A percentile compares a stretch with the other conserved stretches of the same genome.
Conservation (phyloP, 2,113 vertebrate species). For the Girardinichthys multiradiatus region DNA sequence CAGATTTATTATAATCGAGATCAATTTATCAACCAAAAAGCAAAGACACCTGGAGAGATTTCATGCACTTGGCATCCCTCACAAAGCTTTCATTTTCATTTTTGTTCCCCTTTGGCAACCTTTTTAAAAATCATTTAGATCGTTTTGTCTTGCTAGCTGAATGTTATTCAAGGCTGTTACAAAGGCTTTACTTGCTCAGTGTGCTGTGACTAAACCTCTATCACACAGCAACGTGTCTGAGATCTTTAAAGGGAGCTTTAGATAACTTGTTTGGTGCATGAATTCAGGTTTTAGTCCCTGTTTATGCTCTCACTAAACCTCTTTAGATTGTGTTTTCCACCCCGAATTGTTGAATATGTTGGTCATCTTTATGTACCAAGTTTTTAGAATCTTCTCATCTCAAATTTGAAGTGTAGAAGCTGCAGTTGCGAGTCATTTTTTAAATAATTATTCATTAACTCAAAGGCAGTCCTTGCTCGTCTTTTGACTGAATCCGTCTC, state of each 20-base stretch:
- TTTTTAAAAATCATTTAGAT: constrained; percentile 33
- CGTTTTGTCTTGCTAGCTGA: neutral
- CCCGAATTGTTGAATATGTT: neutral
- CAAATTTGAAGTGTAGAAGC: neutral
- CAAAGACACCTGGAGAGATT: constrained; percentile 46
- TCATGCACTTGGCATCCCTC: constrained; percentile 39
- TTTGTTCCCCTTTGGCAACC: constrained; percentile 4
- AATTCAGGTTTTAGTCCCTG: constrained; percentile 6
- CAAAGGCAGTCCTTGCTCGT: constrained; percentile 2
- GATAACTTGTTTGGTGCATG: neutral
- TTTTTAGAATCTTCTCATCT: neutral
- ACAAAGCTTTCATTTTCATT: constrained; percentile 35
- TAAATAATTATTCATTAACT: constrained; percentile 10
- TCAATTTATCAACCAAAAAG: constrained; percentile 48
- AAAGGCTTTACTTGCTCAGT: constrained; percentile 10
- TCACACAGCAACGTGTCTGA: constrained; percentile 10
- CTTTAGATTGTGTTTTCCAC: neutral
- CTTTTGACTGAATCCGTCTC: constrained; percentile 24
- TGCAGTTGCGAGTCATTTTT: neutral
- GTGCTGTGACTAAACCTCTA: constrained; percentile 9
- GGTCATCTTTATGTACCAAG: neutral
- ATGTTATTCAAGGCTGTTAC: constrained; percentile 16
- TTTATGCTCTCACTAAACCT: neutral
- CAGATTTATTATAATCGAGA: constrained; percentile 52
- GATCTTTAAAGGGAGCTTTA: neutral